Base-by-base conservation (phyloP, 2,888 invertebrate species). In the Dysmachus trigonus region DNA sequence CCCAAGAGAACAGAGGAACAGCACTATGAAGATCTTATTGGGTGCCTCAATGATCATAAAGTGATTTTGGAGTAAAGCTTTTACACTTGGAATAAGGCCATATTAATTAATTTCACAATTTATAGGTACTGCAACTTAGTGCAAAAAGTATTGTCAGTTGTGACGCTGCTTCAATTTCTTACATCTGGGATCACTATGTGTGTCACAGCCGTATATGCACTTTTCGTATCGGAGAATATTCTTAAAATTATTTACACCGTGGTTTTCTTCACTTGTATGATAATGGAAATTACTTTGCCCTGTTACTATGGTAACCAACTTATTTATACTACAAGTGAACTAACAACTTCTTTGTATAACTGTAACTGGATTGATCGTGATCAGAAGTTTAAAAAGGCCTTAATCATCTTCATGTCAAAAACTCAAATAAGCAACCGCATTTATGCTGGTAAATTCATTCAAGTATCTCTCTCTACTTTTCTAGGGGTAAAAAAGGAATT, bases 391-490 rank as follows among this genome's bases (percentile, higher is more conserved):
- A 81, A 81, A 31, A 81, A 53, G 53, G 81, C 81, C 31, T 38
- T 81, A 51, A 51, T 47, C 2, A 81, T 81, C 10, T 81, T 81
- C n/a, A 47, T 81, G 81, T 10, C 81, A n/a, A 81, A 53, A 31
- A 51, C 81, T 1, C 76, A 76, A 10, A 38, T 38, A 22, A 18
- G 6, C 18, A 30, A 1, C n/a, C 51, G 6, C 1, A 51, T 81
- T 51, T 53, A n/a, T 8, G 81, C 81, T 1, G 81, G 51, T n/a
- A 81, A 81, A n/a, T n/a, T 81, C 27, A 31, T 81, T 53, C 30
- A 27, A 2, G 13, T 81, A 7, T 81, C 81, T 15, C 30, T 81
- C 4, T 3, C 51, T 0, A 81, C 18, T 8, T 53, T 53, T 53
- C 8, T 53, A 53, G 8, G 5, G 18, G 53, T 18, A 53, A 18